These are phyloP conservation scores for Fabriciana adippe DNA, from an alignment of 2,888 invertebrate species.

Conservation along the genomic window DNA sequence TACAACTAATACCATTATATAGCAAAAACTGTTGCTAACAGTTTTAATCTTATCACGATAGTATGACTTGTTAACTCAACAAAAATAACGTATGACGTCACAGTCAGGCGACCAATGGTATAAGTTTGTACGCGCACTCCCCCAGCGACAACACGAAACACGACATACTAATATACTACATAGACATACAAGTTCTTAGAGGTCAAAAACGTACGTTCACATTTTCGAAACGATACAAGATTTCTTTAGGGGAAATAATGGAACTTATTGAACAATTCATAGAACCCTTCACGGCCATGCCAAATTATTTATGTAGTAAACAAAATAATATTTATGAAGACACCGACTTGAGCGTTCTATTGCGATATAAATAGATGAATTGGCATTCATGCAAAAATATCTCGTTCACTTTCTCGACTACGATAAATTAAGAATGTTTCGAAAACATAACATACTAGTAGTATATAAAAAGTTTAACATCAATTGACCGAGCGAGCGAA, in stretches of 20 bases:
- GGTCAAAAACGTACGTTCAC: constrained; percentile 57
- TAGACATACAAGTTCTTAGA: constrained; percentile 42
- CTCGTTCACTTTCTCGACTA: constrained; percentile 25
- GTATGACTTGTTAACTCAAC: constrained; percentile 56
- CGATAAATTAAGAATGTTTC: constrained; percentile 7
- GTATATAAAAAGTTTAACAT: background rate
- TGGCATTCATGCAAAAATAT: constrained; percentile 33
- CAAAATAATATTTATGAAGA: constrained; percentile 8
- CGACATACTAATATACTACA: constrained; percentile 5
- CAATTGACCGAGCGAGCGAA: background rate
- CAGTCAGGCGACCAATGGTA: constrained; percentile 57
- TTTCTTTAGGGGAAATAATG: constrained; percentile 8
- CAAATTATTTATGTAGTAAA: constrained; percentile 21
- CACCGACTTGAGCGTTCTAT: constrained; percentile 7
- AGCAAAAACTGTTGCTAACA: constrained; percentile 45
- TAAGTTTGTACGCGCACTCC: constrained; percentile 62
- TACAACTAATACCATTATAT: constrained; percentile 55
- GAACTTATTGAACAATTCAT: constrained; percentile 31
- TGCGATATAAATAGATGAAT: constrained; percentile 35
- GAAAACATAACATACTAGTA: background rate
- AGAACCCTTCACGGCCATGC: constrained; percentile 23
- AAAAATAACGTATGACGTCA: constrained; percentile 73
- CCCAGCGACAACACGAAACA: constrained; percentile 44
- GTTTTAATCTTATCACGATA: constrained; percentile 64
- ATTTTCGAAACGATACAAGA: constrained; percentile 11